Conservation (phyloP, 2,113 vertebrate species). For the Pachypanchax playfairii region DNA sequence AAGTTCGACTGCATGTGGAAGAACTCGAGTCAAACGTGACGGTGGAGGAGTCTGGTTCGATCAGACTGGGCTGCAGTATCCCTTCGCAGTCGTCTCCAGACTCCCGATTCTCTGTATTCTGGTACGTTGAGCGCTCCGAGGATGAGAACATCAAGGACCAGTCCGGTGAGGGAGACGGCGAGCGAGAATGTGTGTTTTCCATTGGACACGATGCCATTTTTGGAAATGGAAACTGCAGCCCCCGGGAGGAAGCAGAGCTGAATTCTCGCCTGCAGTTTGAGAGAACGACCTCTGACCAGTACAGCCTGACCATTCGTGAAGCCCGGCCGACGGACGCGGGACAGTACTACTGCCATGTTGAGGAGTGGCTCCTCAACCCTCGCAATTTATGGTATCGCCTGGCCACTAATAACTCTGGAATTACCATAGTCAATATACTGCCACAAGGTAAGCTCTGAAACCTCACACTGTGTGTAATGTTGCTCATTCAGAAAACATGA, state of each 20-base stretch:
- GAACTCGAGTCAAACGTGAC: conserved; percentile 87
- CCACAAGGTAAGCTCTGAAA: conserved; percentile 81
- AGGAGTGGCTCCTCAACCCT: conserved; percentile 93
- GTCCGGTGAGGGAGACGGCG: conserved; percentile 33
- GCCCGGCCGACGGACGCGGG: conserved; percentile 82
- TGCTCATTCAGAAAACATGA: no score
- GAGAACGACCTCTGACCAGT: conserved; percentile 85
- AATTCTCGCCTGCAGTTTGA: conserved; percentile 90
- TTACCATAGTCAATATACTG: conserved; percentile 84
- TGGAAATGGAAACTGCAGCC: conserved; percentile 84
- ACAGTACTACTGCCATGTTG: conserved; percentile 91
- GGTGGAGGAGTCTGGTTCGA: conserved; percentile 83
- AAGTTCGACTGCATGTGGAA: conserved; percentile 89
- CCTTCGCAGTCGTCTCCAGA: conserved; percentile 88
- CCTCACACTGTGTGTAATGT: no score
- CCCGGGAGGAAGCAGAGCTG: conserved; percentile 79
- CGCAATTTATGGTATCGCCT: conserved; percentile 91
- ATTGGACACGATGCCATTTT: conserved; percentile 86
- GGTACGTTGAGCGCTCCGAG: conserved; percentile 84
- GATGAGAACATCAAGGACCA: conserved; percentile 44
- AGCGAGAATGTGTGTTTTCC: conserved; percentile 80
- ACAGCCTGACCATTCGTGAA: conserved; percentile 88
- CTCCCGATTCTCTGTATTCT: conserved; percentile 92
- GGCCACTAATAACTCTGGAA: conserved; percentile 88
- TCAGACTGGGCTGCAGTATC: conserved; percentile 90